These are phyloP conservation scores for Zaprionus davidi DNA, from an alignment of 1,140 invertebrate genomes.

Conservation along the genomic window DNA sequence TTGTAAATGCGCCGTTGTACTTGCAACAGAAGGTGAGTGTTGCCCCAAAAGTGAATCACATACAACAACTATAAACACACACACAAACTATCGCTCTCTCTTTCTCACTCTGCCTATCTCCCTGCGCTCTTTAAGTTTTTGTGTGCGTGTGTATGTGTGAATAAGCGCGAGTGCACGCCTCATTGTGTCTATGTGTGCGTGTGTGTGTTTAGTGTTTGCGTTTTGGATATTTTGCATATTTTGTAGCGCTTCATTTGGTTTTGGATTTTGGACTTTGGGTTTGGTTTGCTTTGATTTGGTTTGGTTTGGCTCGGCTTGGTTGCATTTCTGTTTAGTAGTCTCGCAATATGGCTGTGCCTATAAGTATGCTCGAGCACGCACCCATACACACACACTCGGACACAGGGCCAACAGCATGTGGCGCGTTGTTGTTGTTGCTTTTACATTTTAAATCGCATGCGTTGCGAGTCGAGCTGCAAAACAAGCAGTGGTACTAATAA, in stretches of 20 bases:
- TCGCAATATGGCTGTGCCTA: slow-evolving; percentile 16
- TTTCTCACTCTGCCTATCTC: not conserved
- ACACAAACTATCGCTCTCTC: slow-evolving; percentile 16
- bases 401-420: slow-evolving; percentile 13
- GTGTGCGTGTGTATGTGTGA: slow-evolving; percentile 29
- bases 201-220: not conserved
- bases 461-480: slow-evolving; percentile 22
- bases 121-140: not conserved
- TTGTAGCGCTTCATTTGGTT: slow-evolving; percentile 66
- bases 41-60: not conserved
- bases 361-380: slow-evolving; percentile 40
- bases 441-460: slow-evolving; percentile 74
- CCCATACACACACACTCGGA: slow-evolving; percentile 26
- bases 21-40: slow-evolving; percentile 83
- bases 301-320: slow-evolving; percentile 24
- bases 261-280: slow-evolving; percentile 56
- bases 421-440: slow-evolving; percentile 52
- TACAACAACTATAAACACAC: slow-evolving; percentile 7
- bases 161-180: too few relatives aligned
- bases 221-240: slow-evolving; percentile 59
- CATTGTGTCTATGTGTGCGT: slow-evolving; percentile 10
- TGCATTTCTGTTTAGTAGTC: not conserved
- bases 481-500: slow-evolving; percentile 11
- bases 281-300: slow-evolving; percentile 41
- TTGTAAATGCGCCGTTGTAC: slow-evolving; percentile 80